Conservation (phyloP, 2,888 invertebrate species). For the Adineta ricciae region DNA sequence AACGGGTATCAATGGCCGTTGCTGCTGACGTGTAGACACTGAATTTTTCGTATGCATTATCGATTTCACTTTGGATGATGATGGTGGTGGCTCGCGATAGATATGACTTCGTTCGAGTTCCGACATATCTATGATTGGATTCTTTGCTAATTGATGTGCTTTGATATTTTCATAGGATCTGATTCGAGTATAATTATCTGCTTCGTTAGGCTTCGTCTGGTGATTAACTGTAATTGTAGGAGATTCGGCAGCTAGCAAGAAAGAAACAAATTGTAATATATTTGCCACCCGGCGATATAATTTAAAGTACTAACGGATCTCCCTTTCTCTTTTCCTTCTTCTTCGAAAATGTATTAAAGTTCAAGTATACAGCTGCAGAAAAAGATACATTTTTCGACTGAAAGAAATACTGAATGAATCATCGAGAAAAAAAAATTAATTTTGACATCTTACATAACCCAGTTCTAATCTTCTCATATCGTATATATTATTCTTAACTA, state of each 20-base stretch:
- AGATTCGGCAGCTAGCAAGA: neutral
- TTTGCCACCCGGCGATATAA: neutral
- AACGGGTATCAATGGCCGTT: neutral
- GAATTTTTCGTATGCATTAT: neutral
- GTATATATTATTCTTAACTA: constrained; percentile 3
- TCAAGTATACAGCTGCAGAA: neutral
- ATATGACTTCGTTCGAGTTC: neutral
- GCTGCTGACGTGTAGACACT: neutral
- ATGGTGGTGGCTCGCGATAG: neutral
- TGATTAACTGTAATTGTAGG: neutral
- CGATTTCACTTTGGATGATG: neutral
- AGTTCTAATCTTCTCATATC: neutral
- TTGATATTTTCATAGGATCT: neutral
- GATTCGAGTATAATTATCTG: neutral
- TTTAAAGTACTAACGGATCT: neutral
- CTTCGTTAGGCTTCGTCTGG: neutral
- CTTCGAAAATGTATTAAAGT: neutral
- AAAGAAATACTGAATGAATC: too few species aligned
- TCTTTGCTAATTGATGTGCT: neutral
- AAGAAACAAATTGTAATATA: neutral
- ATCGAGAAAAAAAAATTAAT: neutral
- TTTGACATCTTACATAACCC: neutral
- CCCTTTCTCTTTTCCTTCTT: neutral
- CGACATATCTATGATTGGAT: neutral
- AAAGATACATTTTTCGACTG: neutral